Percentiles rank a stretch among this genome's conserved stretches.
Conservation (phyloP, 1,140 invertebrate genomes). For the Hylyphantes graminicola region DNA sequence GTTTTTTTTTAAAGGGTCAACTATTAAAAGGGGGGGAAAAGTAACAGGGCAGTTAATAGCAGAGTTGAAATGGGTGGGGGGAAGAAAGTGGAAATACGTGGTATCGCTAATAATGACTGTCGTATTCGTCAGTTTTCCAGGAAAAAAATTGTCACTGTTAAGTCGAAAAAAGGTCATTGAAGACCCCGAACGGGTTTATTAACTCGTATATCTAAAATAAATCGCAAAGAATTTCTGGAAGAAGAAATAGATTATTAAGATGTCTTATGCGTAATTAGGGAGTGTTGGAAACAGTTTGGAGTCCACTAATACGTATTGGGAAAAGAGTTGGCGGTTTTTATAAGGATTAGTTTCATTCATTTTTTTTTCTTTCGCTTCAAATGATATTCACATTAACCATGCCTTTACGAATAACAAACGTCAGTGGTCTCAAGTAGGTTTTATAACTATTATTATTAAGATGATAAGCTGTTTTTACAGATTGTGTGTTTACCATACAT, state of each 20-base stretch:
- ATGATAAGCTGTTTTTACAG: no score
- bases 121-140: conserved; percentile 12
- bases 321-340: no score
- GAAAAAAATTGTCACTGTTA: conserved; percentile 53
- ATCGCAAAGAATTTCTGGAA: neutral
- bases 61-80: conserved; percentile 35
- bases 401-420: no score
- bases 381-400: no score
- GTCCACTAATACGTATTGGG: no score
- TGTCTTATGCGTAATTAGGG: conserved; percentile 20
- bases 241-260: conserved; percentile 47
- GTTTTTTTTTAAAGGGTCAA: neutral
- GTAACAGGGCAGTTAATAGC: conserved; percentile 47
- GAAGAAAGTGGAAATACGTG: conserved; percentile 48
- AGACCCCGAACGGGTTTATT: conserved; percentile 18
- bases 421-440: no score
- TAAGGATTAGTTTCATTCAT: no score
- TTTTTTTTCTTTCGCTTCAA: no score
- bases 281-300: conserved; percentile 6
- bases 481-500: no score
- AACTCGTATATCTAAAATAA: neutral
- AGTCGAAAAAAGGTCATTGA: conserved; percentile 19
- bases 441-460: no score
- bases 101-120: conserved; percentile 38
- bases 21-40: conserved; percentile 19